Percentiles rank a stretch among this genome's conserved stretches.
Evolutionary conservation across 2,888 invertebrate genomes (phyloP).

Genomic region (Proisotoma minuta): DNA sequence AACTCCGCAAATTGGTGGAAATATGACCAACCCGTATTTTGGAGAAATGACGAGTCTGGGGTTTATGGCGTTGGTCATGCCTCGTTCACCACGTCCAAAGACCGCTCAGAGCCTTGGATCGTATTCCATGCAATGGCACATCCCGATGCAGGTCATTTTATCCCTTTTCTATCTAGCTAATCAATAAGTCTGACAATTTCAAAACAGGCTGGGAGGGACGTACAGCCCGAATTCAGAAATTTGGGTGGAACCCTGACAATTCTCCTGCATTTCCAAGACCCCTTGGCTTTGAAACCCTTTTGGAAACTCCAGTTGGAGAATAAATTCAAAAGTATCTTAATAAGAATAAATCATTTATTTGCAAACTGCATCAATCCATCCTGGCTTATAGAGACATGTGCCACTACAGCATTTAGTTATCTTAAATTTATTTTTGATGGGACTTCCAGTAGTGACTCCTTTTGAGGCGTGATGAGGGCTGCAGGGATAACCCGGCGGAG

Average conservation of each 20-base stretch:
- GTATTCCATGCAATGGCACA: conserved; percentile 45
- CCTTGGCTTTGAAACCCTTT: conserved; percentile 26
- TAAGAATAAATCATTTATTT: conserved; percentile 12
- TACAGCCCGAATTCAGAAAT: conserved; percentile 42
- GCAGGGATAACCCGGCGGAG: not conserved
- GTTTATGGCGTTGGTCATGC: conserved; percentile 46
- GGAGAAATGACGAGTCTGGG: conserved; percentile 40
- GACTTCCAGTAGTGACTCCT: too few relatives aligned
- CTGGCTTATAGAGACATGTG: conserved; percentile 27
- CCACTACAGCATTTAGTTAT: not conserved
- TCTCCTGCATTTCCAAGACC: conserved; percentile 39
- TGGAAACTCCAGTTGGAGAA: conserved; percentile 36
- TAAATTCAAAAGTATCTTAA: not conserved
- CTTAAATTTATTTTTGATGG: not conserved
- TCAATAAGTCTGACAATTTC: conserved; percentile 12
- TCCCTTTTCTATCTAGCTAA: too few relatives aligned
- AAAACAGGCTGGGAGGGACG: conserved; percentile 28
- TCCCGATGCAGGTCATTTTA: conserved; percentile 39
- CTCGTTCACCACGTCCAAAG: conserved; percentile 39
- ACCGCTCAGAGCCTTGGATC: conserved; percentile 41
- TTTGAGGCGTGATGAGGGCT: not conserved
- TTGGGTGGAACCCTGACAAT: conserved; percentile 41
- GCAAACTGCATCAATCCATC: conserved; percentile 39
- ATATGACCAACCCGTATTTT: conserved; percentile 37
- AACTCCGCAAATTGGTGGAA: conserved; percentile 40